phyloP scores from a whole-genome alignment of 1,140 invertebrate species.

The Sarcophaga bullata region DNA sequence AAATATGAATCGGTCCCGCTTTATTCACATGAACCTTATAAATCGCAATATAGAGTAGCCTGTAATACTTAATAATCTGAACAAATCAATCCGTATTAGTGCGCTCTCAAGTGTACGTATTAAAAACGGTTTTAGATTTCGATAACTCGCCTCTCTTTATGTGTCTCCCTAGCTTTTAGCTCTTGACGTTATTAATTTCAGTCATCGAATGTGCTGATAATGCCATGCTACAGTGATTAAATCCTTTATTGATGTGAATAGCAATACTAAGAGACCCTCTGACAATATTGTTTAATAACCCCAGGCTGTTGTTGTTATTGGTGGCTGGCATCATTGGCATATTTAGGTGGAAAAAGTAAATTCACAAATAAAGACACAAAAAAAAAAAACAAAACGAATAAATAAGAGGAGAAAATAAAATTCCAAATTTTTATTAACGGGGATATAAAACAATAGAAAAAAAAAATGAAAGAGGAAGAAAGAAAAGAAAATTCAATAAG shows the following conservation, averaged over 20 bases:
- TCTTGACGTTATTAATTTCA: background rate
- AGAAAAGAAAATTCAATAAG: background rate
- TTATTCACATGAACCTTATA: no score
- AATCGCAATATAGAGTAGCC: no score
- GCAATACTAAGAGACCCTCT: no score
- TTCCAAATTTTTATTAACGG: no score
- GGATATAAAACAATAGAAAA: background rate
- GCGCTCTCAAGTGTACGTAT: no score
- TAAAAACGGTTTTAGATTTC: no score
- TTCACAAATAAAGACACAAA: background rate
- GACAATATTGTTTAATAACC: background rate
- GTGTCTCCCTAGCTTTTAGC: no score
- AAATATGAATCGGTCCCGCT: no score
- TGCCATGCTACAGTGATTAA: background rate
- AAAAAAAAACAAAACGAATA: background rate
- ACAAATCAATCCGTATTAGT: no score
- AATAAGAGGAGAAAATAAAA: no score
- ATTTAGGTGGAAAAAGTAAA: background rate
- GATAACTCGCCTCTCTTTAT: no score
- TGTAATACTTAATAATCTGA: no score
- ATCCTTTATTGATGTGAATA: conserved; percentile 5
- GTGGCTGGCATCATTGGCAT: background rate
- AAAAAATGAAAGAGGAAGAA: background rate
- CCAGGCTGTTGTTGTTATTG: background rate
- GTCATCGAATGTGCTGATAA: background rate